Conservation (phyloP, 2,888 invertebrate genomes). For the Andrena haemorrhoa region DNA sequence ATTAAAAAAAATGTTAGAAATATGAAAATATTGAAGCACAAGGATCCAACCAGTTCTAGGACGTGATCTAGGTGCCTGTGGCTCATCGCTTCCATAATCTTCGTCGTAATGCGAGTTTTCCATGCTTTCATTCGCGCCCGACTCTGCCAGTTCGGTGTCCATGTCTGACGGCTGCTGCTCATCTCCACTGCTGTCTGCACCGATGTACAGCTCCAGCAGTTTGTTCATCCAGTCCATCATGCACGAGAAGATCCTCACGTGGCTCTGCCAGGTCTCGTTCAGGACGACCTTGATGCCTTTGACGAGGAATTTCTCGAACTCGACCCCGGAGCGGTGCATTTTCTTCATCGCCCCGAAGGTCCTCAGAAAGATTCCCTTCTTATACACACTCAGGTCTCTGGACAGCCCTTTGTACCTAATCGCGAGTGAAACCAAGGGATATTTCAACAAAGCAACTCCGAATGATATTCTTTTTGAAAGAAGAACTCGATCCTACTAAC, state of each 20-base stretch:
- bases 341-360: slow-evolving; percentile 51
- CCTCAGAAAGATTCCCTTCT: slow-evolving; percentile 42
- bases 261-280: slow-evolving; percentile 57
- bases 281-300: slow-evolving; percentile 45
- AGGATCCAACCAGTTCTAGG: slow-evolving; percentile 13
- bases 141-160: not conserved
- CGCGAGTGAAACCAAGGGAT: not conserved
- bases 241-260: slow-evolving; percentile 39
- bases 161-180: not conserved
- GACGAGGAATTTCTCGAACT: slow-evolving; percentile 61
- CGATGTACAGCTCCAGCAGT: slow-evolving; percentile 45
- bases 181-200: not conserved
- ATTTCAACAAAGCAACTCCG: not conserved
- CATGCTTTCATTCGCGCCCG: slow-evolving; percentile 6
- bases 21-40: not conserved
- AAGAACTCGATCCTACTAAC: slow-evolving; percentile 25
- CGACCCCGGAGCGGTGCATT: slow-evolving; percentile 50
- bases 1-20: no score
- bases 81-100: not conserved
- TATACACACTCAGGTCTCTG: slow-evolving; percentile 57
- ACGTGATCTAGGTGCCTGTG: not conserved
- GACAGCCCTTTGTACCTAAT: slow-evolving; percentile 52
- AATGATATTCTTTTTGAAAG: not conserved
- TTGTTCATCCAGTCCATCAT: slow-evolving; percentile 59
- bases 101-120: slow-evolving; percentile 12